A percentile compares a stretch with the other conserved stretches of the same genome.
phyloP scores from a whole-genome alignment of 2,113 vertebrate genomes.

The Trogon melanurus region DNA sequence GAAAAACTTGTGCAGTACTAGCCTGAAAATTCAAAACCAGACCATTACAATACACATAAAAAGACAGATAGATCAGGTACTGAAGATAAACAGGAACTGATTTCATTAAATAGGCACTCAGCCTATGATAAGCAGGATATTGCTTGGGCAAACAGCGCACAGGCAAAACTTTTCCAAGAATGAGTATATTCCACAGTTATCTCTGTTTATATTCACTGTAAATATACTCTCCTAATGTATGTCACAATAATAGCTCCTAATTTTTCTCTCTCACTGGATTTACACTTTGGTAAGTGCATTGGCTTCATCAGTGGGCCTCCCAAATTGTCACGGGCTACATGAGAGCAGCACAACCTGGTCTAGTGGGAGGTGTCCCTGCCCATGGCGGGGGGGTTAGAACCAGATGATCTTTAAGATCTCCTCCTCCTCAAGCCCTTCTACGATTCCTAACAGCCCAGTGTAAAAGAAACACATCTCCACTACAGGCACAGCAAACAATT shows the following conservation, averaged over 20 bases:
- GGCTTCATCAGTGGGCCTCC: background rate
- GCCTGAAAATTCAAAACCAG: background rate
- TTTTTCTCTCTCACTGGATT: slow-evolving; percentile 24
- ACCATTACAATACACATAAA: background rate
- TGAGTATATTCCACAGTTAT: background rate
- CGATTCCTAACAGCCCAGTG: background rate
- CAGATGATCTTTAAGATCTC: too few species aligned
- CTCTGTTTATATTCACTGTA: slow-evolving; percentile 28
- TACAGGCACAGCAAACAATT: background rate
- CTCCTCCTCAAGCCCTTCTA: too few species aligned
- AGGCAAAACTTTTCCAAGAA: slow-evolving; percentile 1
- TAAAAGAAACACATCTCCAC: background rate
- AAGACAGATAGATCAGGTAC: slow-evolving; percentile 1
- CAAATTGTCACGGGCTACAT: background rate
- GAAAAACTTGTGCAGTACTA: background rate
- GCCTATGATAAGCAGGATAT: background rate
- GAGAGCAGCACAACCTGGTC: background rate
- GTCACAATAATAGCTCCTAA: slow-evolving; percentile 2
- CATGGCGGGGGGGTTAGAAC: too few species aligned
- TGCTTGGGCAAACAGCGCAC: background rate
- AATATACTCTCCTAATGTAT: slow-evolving; percentile 32
- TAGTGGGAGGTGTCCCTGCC: too few species aligned
- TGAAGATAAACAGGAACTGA: slow-evolving; percentile 47
- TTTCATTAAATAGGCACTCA: slow-evolving; percentile 24
- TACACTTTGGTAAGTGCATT: background rate